These are phyloP conservation scores for Onthophagus taurus DNA, from an alignment of 1,140 invertebrate genomes.

Conservation along the genomic window DNA sequence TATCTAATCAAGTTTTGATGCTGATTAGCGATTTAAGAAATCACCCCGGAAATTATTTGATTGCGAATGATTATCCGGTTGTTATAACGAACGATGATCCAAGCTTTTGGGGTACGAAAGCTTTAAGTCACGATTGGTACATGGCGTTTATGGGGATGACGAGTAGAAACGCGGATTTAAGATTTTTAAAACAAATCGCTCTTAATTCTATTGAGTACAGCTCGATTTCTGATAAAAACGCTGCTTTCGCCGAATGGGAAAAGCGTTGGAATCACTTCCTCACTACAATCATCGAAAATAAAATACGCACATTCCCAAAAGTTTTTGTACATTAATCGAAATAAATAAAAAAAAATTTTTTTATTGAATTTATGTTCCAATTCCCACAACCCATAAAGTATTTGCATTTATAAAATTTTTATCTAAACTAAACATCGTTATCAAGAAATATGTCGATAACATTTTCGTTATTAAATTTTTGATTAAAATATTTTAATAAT, in stretches of 20 bases:
- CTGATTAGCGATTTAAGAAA: conserved; percentile 70
- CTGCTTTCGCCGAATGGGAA: conserved; percentile 29
- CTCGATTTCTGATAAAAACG: conserved; percentile 31
- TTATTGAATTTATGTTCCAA: too few relatives aligned
- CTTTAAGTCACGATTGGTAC: conserved; percentile 63
- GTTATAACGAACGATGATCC: conserved; percentile 63
- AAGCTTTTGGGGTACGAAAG: conserved; percentile 53
- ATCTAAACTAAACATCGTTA: too few relatives aligned
- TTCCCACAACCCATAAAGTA: too few relatives aligned
- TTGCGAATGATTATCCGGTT: conserved; percentile 48
- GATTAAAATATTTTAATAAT: too few relatives aligned
- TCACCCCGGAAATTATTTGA: conserved; percentile 59
- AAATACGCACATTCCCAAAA: too few relatives aligned
- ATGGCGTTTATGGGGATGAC: conserved; percentile 62
- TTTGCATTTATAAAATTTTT: too few relatives aligned
- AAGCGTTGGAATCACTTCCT: conserved; percentile 32
- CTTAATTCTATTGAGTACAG: conserved; percentile 57
- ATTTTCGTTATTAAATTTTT: too few relatives aligned
- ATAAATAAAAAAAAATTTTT: too few relatives aligned
- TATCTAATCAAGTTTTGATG: conserved; percentile 68
- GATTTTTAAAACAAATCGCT: conserved; percentile 56
- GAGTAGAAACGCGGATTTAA: conserved; percentile 49
- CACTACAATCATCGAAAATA: too few relatives aligned
- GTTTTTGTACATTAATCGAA: too few relatives aligned
- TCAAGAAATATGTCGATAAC: too few relatives aligned